Evolutionary conservation across 2,113 vertebrate species (phyloP).

Genomic region (Albula goreensis): DNA sequence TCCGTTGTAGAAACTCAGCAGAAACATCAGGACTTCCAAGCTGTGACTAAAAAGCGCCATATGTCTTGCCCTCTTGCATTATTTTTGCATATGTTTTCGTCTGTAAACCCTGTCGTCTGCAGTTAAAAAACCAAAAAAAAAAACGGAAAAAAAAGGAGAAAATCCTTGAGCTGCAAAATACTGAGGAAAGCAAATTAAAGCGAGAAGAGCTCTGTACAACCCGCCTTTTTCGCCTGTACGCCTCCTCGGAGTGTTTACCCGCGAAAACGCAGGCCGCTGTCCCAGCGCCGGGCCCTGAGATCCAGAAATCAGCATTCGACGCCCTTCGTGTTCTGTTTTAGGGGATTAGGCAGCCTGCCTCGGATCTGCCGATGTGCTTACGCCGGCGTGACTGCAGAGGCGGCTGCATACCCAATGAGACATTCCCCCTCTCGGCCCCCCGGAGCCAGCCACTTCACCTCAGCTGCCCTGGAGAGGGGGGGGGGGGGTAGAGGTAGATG

Average conservation of each 20-base stretch:
- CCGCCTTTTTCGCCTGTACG: background rate
- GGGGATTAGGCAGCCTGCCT: background rate
- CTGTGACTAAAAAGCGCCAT: constrained; percentile 31
- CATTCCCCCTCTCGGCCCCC: background rate
- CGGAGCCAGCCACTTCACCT: background rate
- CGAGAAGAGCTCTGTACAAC: background rate
- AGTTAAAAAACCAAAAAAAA: background rate
- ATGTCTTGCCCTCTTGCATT: constrained; percentile 25
- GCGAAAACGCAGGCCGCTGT: background rate
- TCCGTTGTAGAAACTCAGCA: background rate
- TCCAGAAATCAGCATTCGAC: background rate
- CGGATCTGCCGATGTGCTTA: background rate
- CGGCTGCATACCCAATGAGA: background rate
- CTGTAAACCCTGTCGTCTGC: constrained; percentile 21
- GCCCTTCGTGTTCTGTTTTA: background rate
- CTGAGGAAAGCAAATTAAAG: constrained; percentile 20
- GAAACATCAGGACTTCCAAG: background rate
- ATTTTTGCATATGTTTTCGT: constrained; percentile 31
- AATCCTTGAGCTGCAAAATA: constrained; percentile 23
- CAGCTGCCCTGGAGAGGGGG: background rate
- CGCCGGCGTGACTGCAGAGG: background rate
- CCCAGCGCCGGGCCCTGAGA: background rate
- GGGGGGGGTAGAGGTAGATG: too few relatives aligned
- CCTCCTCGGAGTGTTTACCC: background rate
- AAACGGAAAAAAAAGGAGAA: background rate